Base-by-base conservation (phyloP, 1,140 invertebrate species). In the Zaprionus kolodkinae region DNA sequence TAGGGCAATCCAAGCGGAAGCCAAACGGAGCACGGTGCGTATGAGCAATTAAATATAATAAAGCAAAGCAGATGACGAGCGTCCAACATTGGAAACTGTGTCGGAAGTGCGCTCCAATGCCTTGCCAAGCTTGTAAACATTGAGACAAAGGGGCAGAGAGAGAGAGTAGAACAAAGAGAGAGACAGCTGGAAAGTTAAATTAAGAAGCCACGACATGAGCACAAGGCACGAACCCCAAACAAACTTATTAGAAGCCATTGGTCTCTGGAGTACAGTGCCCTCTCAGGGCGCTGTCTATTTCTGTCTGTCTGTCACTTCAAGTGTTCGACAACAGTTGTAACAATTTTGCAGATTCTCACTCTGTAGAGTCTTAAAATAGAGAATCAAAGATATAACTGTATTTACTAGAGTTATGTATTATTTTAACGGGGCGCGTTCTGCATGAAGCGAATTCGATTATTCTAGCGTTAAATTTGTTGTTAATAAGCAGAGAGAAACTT, bases 31-130 rank as follows among this genome's bases (percentile, higher is more conserved):
- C 55, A 67, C 76, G 38, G 80, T 82, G 80, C 80, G 79, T 82
- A 82, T 82, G 72, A 82, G 71, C 76, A 82, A 82, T 82, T 82
- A 75, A 82, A 75, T 82, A 81, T 75, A 82, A 82, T 76, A 76
- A 76, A 78, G 78, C 75, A 40, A 74, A 70, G 61, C 76, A 79
- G 73, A 73, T 57, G 57, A 60, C 72, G 76, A 64, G 35, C 50
- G 62, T 45, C 54, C 56, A 55, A 55, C 65, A 76, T 78, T 83
- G 64, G 52, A 68, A 83, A 83, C 57, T 83, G 68, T 66, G 64
- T 72, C 54, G 80, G 75, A 82, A 68, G 57, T 71, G 59, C 60
- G 79, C 55, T 50, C 72, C 55, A 72, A 82, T 82, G 80, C 76
- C 72, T 72, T 60, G 7, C 9, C 30, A 35, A 57, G 30, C 25